A percentile compares a stretch with the other conserved stretches of the same genome.
These are phyloP conservation scores for Deroplatys truncata DNA, from an alignment of 2,888 invertebrate species.

Conservation along the genomic window DNA sequence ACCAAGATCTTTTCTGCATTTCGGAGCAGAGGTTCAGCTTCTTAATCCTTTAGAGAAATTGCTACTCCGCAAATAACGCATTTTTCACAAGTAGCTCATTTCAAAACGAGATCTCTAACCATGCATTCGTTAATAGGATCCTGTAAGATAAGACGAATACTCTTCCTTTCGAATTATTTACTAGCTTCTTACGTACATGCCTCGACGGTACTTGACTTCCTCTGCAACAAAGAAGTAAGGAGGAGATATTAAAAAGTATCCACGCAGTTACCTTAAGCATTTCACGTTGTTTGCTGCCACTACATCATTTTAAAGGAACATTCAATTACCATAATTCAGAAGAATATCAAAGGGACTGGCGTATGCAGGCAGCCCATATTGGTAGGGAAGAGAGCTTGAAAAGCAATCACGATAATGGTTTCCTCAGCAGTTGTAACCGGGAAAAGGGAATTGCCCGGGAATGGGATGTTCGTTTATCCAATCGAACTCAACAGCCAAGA, in stretches of 20 bases:
- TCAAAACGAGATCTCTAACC: not conserved
- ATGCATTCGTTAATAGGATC: not conserved
- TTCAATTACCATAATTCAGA: not conserved
- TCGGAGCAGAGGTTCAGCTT: too few species aligned
- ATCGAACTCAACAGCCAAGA: not conserved
- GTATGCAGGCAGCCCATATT: not conserved
- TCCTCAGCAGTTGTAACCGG: not conserved
- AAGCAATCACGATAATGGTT: not conserved
- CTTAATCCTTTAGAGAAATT: too few species aligned
- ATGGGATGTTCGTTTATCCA: not conserved
- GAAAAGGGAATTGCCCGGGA: not conserved
- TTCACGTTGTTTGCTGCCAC: not conserved
- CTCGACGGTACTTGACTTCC: not conserved
- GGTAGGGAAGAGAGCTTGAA: not conserved
- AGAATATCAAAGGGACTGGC: not conserved
- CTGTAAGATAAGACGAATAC: not conserved
- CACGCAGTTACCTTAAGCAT: not conserved
- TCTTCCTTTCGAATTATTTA: not conserved
- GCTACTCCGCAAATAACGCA: too few species aligned
- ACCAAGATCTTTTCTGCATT: too few species aligned
- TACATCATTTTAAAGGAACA: not conserved
- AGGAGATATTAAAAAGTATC: not conserved
- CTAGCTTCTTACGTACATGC: not conserved
- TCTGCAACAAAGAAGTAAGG: not conserved
- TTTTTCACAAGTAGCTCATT: not conserved